phyloP scores from a whole-genome alignment of 1,140 invertebrate genomes.

The Drosophila orena region DNA sequence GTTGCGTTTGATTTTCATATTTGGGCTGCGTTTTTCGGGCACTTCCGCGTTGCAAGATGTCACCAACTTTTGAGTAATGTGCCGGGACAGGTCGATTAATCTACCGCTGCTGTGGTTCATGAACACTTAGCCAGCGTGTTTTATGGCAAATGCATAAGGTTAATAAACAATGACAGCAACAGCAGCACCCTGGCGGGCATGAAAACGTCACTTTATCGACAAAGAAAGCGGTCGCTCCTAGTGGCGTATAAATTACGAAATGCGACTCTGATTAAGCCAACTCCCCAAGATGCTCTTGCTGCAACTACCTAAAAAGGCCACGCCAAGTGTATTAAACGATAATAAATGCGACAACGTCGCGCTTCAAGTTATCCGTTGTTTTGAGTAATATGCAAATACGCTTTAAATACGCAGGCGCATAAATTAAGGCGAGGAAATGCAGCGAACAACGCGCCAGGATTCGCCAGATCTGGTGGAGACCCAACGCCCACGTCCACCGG shows the following conservation, averaged over 20 bases:
- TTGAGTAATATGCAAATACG: constrained; percentile 81
- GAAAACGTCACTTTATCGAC: constrained; percentile 75
- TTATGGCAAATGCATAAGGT: constrained; percentile 76
- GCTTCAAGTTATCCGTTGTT: constrained; percentile 59
- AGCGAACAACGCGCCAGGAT: constrained; percentile 53
- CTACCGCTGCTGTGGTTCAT: constrained; percentile 44
- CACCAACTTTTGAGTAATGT: constrained; percentile 63
- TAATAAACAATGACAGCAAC: constrained; percentile 71
- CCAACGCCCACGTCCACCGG: constrained; percentile 37
- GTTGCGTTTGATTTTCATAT: constrained; percentile 35
- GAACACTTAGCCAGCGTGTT: constrained; percentile 66
- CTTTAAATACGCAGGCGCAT: constrained; percentile 72
- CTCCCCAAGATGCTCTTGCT: constrained; percentile 33
- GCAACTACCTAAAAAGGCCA: constrained; percentile 69
- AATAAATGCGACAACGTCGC: constrained; percentile 76
- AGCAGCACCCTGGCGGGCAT: constrained; percentile 40
- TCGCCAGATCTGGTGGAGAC: background rate
- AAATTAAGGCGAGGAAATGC: constrained; percentile 78
- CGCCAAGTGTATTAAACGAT: constrained; percentile 77
- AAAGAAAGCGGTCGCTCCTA: constrained; percentile 71
- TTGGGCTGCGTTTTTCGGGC: constrained; percentile 45
- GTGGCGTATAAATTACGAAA: constrained; percentile 72
- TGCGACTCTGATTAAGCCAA: constrained; percentile 64
- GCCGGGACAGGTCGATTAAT: constrained; percentile 68
- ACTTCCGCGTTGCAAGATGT: constrained; percentile 69